Conservation (phyloP, 2,113 vertebrate genomes). For the Nyctibius bracteatus region DNA sequence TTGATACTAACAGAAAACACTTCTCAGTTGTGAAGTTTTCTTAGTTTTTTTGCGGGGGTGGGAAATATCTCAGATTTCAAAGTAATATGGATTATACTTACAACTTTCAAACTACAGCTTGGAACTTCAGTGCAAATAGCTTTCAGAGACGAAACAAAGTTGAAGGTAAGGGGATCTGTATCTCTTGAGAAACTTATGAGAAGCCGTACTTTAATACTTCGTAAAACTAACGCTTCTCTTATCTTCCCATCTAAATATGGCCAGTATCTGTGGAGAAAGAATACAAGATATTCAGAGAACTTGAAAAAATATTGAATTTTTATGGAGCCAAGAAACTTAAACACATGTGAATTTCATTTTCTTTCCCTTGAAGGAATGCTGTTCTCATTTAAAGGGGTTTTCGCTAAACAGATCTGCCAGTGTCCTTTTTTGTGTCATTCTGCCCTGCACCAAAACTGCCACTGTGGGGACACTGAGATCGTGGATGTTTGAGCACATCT, state of each 20-base stretch:
- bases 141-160: constrained; percentile 93
- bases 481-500: background rate
- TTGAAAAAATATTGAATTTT: background rate
- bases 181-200: constrained; percentile 92
- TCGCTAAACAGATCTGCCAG: background rate
- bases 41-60: background rate
- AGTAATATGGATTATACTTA: constrained; percentile 71
- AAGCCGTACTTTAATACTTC: constrained; percentile 86
- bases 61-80: background rate
- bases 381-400: background rate
- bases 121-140: constrained; percentile 87
- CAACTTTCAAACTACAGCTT: constrained; percentile 92
- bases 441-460: background rate
- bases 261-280: constrained; percentile 83
- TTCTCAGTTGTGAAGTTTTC: background rate
- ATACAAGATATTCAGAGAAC: background rate
- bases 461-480: background rate
- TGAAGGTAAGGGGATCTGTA: constrained; percentile 89
- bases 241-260: constrained; percentile 89
- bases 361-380: background rate
- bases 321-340: background rate
- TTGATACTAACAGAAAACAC: background rate
- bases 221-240: constrained; percentile 88
- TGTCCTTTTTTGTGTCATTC: background rate
- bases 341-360: background rate